Percentiles rank a stretch among this genome's conserved stretches.
These are phyloP conservation scores for Stratiomys singularior DNA, from an alignment of 2,888 invertebrate genomes.

Conservation along the genomic window DNA sequence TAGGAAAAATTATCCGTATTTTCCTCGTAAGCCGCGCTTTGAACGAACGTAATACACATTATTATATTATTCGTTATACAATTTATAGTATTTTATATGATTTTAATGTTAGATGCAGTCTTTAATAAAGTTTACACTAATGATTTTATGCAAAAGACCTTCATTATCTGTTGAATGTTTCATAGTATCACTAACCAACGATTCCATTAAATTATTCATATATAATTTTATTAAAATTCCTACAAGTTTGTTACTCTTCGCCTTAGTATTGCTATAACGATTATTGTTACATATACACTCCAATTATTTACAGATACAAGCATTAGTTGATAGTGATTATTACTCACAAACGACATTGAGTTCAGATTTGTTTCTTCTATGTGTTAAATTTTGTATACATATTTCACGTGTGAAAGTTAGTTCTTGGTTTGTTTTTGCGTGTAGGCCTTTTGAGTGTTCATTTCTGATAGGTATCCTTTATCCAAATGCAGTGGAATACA, in stretches of 20 bases:
- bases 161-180: neutral
- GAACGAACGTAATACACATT: neutral
- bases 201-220: neutral
- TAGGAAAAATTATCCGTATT: no score
- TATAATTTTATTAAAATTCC: neutral
- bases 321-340: no score
- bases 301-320: no score
- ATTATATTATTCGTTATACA: neutral
- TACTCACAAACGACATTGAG: no score
- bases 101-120: no score
- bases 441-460: neutral
- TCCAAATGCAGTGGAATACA: no score
- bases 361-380: neutral
- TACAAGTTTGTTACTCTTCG: neutral
- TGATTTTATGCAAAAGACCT: no score
- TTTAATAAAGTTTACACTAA: no score
- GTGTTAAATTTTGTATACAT: neutral
- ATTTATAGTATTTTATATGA: no score
- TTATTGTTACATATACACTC: neutral
- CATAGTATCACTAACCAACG: constrained; percentile 22
- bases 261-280: neutral
- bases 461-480: no score
- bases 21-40: no score
- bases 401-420: neutral
- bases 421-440: neutral